A percentile compares a stretch with the other conserved stretches of the same genome.
phyloP scores from a whole-genome alignment of 1,140 invertebrate genomes.

The Drosophila elegans region DNA sequence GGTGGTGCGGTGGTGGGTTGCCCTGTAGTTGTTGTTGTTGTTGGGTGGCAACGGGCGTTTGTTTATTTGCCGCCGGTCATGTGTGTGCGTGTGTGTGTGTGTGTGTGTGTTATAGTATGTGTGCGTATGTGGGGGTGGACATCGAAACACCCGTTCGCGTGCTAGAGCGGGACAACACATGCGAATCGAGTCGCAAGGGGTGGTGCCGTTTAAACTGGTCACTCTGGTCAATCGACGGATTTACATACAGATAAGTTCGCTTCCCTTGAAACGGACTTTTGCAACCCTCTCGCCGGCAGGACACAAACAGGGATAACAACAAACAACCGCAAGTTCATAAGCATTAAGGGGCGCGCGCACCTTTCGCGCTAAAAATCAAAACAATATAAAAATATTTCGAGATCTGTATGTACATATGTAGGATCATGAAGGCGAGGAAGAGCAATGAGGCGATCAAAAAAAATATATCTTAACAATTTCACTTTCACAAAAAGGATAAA shows the following conservation, averaged over 20 bases:
- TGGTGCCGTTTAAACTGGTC: conserved; percentile 34
- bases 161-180: conserved; percentile 37
- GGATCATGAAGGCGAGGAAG: background rate
- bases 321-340: conserved; percentile 1
- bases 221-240: conserved; percentile 35
- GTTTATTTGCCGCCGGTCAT: conserved; percentile 77
- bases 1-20: conserved; percentile 33
- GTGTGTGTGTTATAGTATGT: conserved; percentile 36
- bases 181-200: conserved; percentile 7
- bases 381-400: conserved; percentile 1
- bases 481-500: too few relatives aligned
- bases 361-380: conserved; percentile 26
- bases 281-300: conserved; percentile 30
- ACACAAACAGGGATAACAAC: conserved; percentile 26
- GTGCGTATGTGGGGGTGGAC: conserved; percentile 73
- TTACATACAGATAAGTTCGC: conserved; percentile 5
- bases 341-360: conserved; percentile 37
- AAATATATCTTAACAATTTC: too few relatives aligned
- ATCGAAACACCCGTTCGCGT: conserved; percentile 23
- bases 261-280: conserved; percentile 7
- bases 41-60: conserved; percentile 51
- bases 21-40: background rate
- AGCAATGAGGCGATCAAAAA: too few relatives aligned
- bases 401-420: too few relatives aligned
- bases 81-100: conserved; percentile 24